Conservation (phyloP, 2,113 vertebrate genomes). For the Hystrix cristata region DNA sequence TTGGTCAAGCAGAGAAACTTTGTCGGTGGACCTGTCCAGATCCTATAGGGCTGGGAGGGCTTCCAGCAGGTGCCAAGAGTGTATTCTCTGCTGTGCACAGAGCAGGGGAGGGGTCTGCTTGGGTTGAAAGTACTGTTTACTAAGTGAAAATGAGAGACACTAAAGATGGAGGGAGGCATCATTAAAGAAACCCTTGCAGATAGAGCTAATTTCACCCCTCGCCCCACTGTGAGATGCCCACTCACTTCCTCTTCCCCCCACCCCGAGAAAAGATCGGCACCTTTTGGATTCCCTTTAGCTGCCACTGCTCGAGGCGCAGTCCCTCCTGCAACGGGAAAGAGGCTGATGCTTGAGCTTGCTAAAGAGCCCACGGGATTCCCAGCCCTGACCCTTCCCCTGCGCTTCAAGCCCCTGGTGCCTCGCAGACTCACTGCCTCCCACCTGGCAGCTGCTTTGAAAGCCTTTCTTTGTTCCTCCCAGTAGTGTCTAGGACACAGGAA, state of each 20-base stretch:
- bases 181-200: background rate
- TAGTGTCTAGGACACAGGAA: background rate
- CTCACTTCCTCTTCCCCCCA: background rate
- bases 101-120: too few species aligned
- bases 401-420: background rate
- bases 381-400: background rate
- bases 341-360: background rate
- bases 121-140: background rate
- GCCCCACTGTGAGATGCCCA: fast-evolving
- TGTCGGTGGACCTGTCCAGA: too few species aligned
- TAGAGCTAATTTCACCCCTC: background rate
- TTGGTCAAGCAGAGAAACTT: background rate
- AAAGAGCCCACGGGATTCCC: background rate
- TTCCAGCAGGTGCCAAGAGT: background rate
- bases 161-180: too few species aligned
- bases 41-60: background rate
- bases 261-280: background rate
- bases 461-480: background rate
- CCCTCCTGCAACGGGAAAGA: background rate
- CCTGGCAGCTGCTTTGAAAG: background rate
- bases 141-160: background rate
- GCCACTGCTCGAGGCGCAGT: fast-evolving
- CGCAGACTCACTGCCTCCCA: background rate
- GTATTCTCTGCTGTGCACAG: background rate
- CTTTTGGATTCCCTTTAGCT: background rate